These are phyloP conservation scores for Alentia gelatinosa DNA, from an alignment of 2,888 invertebrate species.

Conservation along the genomic window DNA sequence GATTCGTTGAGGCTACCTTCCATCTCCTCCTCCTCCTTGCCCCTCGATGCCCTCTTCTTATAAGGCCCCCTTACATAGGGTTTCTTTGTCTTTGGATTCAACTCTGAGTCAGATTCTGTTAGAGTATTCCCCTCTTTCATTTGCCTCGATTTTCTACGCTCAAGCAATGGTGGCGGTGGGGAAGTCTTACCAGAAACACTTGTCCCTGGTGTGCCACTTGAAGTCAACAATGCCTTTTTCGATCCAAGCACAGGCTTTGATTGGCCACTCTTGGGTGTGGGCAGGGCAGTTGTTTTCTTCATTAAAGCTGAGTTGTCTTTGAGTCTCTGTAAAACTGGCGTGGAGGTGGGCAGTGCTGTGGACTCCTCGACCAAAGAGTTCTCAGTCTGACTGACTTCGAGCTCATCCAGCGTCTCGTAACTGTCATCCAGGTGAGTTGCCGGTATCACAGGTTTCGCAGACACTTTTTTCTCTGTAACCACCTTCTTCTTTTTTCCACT, in stretches of 20 bases:
- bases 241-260: neutral
- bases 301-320: neutral
- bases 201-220: too few relatives aligned
- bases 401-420: constrained; percentile 31
- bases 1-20: neutral
- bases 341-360: neutral
- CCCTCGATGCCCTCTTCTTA: neutral
- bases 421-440: neutral
- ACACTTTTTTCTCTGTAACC: neutral
- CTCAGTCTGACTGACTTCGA: neutral
- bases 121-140: too few relatives aligned
- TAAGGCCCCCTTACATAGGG: constrained; percentile 17
- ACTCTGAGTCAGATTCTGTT: too few relatives aligned
- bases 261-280: neutral
- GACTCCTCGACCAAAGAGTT: neutral
- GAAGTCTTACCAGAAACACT: too few relatives aligned
- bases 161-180: neutral
- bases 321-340: neutral
- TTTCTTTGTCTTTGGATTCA: neutral
- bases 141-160: neutral
- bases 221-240: too few relatives aligned
- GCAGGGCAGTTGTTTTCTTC: neutral
- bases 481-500: neutral
- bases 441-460: neutral
- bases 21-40: neutral